phyloP scores from a whole-genome alignment of 2,113 vertebrate species.

The Podarcis raffonei region DNA sequence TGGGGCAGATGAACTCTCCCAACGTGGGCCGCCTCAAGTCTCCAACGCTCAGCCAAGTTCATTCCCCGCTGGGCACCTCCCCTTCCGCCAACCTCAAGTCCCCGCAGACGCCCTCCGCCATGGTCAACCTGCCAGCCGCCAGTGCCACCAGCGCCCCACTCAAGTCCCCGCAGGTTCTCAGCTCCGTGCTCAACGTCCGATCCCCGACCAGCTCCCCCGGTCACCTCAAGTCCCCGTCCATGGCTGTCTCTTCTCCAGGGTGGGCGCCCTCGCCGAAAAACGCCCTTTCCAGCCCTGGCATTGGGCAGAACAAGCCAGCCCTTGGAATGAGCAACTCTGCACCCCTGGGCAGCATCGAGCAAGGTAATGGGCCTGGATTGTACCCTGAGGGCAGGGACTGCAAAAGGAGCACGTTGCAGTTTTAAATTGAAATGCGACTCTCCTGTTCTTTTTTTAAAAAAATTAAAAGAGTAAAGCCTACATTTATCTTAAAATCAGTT shows the following conservation, averaged over 20 bases:
- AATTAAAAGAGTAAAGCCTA: neutral
- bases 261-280: constrained; percentile 93
- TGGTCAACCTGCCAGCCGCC: constrained; percentile 81
- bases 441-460: too few relatives aligned
- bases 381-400: too few relatives aligned
- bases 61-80: constrained; percentile 88
- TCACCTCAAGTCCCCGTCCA: constrained; percentile 90
- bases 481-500: neutral
- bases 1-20: constrained; percentile 88
- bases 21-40: constrained; percentile 91
- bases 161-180: constrained; percentile 93
- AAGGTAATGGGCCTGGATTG: constrained; percentile 59
- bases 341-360: constrained; percentile 75
- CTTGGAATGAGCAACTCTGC: constrained; percentile 75
- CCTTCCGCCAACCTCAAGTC: constrained; percentile 93
- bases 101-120: constrained; percentile 86
- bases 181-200: constrained; percentile 84
- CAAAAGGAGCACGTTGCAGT: neutral
- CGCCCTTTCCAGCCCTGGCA: constrained; percentile 89
- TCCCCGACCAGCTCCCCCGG: constrained; percentile 91
- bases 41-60: constrained; percentile 88
- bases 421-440: neutral
- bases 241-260: constrained; percentile 90
- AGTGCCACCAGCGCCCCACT: constrained; percentile 80
- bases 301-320: constrained; percentile 78